These are phyloP conservation scores for Palloptera scutellata DNA, from an alignment of 2,888 invertebrate genomes.

Conservation along the genomic window DNA sequence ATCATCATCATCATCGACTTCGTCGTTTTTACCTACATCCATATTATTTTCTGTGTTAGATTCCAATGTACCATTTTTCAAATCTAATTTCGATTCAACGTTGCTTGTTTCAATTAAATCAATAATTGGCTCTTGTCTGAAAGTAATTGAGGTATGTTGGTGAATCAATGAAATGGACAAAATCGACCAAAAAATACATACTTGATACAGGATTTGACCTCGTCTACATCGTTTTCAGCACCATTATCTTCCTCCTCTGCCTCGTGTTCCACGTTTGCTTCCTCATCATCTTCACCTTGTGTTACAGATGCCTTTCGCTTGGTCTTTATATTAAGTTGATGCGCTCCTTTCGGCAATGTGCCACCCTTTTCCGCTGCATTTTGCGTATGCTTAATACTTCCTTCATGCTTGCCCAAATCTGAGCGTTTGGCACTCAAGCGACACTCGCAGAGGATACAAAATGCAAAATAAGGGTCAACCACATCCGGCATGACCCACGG, in stretches of 20 bases:
- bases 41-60: too few relatives aligned
- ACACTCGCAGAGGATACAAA: slow-evolving; percentile 50
- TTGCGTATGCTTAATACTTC: slow-evolving; percentile 53
- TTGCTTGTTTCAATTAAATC: slow-evolving; percentile 1
- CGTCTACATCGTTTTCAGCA: neutral
- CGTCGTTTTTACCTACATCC: neutral
- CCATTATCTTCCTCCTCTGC: slow-evolving; percentile 5
- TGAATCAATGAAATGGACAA: too few relatives aligned
- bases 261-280: slow-evolving; percentile 23
- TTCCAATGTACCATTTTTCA: neutral
- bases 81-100: neutral
- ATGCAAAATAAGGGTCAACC: slow-evolving; percentile 52
- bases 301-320: slow-evolving; percentile 15
- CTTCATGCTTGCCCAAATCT: slow-evolving; percentile 52
- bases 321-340: neutral
- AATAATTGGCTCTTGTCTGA: slow-evolving; percentile 10
- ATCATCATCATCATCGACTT: slow-evolving; percentile 23
- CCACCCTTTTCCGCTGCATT: slow-evolving; percentile 47
- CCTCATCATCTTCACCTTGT: slow-evolving; percentile 29
- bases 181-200: too few relatives aligned
- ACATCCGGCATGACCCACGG: slow-evolving; percentile 54
- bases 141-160: neutral
- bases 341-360: neutral
- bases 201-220: too few relatives aligned
- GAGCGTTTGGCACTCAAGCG: slow-evolving; percentile 53